These are phyloP conservation scores for Cavia aperea DNA, from an alignment of 2,113 vertebrate genomes.

Conservation along the genomic window DNA sequence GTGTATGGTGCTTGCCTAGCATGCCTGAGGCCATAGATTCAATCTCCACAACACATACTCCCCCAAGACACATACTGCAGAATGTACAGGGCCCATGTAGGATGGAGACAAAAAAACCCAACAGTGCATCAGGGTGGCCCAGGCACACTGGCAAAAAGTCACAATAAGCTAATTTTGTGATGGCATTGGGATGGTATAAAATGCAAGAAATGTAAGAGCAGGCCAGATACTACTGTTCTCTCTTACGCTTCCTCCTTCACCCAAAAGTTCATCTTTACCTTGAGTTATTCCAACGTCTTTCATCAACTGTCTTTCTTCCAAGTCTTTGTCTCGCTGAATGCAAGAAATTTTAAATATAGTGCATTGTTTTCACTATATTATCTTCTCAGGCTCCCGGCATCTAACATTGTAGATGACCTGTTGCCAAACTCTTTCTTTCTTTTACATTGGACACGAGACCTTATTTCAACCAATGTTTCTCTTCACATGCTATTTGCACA, in stretches of 20 bases:
- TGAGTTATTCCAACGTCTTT: not conserved
- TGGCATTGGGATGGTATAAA: accelerated
- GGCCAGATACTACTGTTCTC: not conserved
- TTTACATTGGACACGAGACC: not conserved
- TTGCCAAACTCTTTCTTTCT: not conserved
- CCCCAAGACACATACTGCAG: not conserved
- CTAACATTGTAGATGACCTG: not conserved
- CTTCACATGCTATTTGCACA: not conserved
- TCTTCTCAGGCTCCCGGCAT: not conserved
- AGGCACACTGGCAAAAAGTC: not conserved
- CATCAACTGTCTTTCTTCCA: not conserved
- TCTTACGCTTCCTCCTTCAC: not conserved
- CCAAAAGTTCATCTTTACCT: not conserved
- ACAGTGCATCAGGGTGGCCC: not conserved
- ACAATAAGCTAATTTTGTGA: not conserved
- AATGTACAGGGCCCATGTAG: not conserved
- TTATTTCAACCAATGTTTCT: not conserved
- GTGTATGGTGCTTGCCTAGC: not conserved
- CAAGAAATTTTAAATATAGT: not conserved
- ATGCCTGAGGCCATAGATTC: not conserved
- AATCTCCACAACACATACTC: not conserved
- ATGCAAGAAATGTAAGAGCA: not conserved
- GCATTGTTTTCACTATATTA: not conserved
- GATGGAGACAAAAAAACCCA: not conserved
- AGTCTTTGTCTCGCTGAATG: not conserved